Conservation (phyloP, 2,113 vertebrate genomes). For the Nibea coibor region DNA sequence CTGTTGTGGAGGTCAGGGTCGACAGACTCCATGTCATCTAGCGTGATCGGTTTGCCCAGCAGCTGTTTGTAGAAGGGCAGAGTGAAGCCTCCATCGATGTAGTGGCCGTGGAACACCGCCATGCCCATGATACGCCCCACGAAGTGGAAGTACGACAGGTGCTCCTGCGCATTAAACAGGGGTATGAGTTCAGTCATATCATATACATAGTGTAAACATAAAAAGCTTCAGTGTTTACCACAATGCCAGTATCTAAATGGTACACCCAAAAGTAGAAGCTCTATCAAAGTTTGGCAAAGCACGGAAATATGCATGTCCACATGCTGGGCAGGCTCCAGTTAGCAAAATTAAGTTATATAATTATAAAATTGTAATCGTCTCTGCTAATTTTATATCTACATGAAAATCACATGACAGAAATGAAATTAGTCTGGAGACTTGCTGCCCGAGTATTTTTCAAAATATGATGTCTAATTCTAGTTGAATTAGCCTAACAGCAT, state of each 20-base stretch:
- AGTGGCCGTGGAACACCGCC: constrained; percentile 99
- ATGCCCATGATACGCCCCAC: constrained; percentile 99
- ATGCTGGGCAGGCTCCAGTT: background rate
- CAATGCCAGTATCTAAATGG: background rate
- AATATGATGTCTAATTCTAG: background rate
- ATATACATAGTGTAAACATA: background rate
- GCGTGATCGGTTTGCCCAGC: constrained; percentile 96
- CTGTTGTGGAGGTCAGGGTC: constrained; percentile 99
- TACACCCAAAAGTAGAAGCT: background rate
- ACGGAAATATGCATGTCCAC: background rate
- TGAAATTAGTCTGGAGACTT: no score
- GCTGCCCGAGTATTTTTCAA: no score
- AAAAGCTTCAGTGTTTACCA: background rate
- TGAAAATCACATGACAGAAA: background rate
- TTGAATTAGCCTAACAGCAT: no score
- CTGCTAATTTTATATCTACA: background rate
- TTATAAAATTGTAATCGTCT: background rate
- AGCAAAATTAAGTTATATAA: background rate
- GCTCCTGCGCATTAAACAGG: constrained; percentile 85
- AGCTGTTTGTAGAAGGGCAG: constrained; percentile 98
- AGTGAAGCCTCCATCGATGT: constrained; percentile 98
- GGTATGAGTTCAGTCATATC: background rate
- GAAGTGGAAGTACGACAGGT: constrained; percentile 98
- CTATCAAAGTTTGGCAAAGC: no score
- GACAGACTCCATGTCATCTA: constrained; percentile 98